A percentile compares a stretch with the other conserved stretches of the same genome.
Conservation (phyloP, 2,888 invertebrate genomes). For the Adela reaumurella region DNA sequence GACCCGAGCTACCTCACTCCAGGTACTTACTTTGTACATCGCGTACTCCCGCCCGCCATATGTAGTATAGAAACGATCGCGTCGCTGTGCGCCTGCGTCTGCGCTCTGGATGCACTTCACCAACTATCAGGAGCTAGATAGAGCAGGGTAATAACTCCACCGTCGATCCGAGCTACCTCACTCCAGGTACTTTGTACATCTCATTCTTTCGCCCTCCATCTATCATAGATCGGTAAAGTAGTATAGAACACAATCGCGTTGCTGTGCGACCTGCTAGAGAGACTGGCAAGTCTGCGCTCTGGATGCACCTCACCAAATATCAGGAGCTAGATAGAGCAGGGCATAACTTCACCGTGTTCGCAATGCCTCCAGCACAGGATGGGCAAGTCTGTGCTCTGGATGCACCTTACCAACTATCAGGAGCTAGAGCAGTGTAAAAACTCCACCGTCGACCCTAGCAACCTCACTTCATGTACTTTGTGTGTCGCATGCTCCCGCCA, state of each 20-base stretch:
- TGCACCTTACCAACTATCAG: constrained; percentile 86
- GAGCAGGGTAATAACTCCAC: constrained; percentile 62
- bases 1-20: constrained; percentile 54
- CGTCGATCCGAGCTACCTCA: constrained; percentile 50
- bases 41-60: too few relatives aligned
- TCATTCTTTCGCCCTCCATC: too few relatives aligned
- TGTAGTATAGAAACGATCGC: too few relatives aligned
- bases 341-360: constrained; percentile 70
- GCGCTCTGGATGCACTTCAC: constrained; percentile 95
- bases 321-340: constrained; percentile 81
- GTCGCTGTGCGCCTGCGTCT: too few relatives aligned
- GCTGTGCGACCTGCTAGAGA: constrained; percentile 92
- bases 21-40: constrained; percentile 22
- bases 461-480: constrained; percentile 46
- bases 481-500: too few relatives aligned
- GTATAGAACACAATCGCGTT: constrained; percentile 98
- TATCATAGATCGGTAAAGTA: constrained; percentile 71
- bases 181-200: constrained; percentile 34
- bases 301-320: constrained; percentile 91
- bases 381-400: constrained; percentile 97
- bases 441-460: constrained; percentile 50
- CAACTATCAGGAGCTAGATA: constrained; percentile 82
- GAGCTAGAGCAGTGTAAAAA: constrained; percentile 70
- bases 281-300: constrained; percentile 95
- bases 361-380: constrained; percentile 94